phyloP scores from a whole-genome alignment of 2,888 invertebrate genomes.

The Cerastis leucographa region DNA sequence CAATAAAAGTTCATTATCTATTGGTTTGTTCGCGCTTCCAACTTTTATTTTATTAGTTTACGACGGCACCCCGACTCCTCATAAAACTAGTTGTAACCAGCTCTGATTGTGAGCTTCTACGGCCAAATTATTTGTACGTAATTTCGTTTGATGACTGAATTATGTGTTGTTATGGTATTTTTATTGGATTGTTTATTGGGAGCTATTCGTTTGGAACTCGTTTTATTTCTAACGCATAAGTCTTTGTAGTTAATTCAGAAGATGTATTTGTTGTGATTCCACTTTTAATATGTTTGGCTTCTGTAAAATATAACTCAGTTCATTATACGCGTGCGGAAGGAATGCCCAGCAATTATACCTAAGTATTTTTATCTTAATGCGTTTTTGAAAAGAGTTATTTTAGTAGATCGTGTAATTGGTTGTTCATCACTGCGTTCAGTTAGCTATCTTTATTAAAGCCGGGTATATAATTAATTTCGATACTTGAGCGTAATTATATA shows the following conservation, averaged over 20 bases:
- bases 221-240: constrained; percentile 59
- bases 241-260: constrained; percentile 51
- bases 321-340: constrained; percentile 40
- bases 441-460: constrained; percentile 49
- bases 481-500: constrained; percentile 56
- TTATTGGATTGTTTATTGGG: constrained; percentile 68
- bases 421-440: constrained; percentile 49
- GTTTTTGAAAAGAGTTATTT: constrained; percentile 55
- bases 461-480: constrained; percentile 58
- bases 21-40: constrained; percentile 88
- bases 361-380: constrained; percentile 60
- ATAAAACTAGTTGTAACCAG: constrained; percentile 80
- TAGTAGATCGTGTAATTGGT: constrained; percentile 51
- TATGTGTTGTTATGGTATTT: constrained; percentile 69
- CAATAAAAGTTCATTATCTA: constrained; percentile 91
- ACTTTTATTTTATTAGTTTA: constrained; percentile 90
- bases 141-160: constrained; percentile 71
- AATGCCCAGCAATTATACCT: constrained; percentile 54
- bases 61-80: constrained; percentile 74
- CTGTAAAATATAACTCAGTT: constrained; percentile 51
- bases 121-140: constrained; percentile 66
- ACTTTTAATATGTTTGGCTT: constrained; percentile 56
- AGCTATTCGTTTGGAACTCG: constrained; percentile 61
- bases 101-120: constrained; percentile 70
- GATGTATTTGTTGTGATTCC: constrained; percentile 62